phyloP scores from a whole-genome alignment of 2,113 vertebrate genomes.

The Anhinga rufa region DNA sequence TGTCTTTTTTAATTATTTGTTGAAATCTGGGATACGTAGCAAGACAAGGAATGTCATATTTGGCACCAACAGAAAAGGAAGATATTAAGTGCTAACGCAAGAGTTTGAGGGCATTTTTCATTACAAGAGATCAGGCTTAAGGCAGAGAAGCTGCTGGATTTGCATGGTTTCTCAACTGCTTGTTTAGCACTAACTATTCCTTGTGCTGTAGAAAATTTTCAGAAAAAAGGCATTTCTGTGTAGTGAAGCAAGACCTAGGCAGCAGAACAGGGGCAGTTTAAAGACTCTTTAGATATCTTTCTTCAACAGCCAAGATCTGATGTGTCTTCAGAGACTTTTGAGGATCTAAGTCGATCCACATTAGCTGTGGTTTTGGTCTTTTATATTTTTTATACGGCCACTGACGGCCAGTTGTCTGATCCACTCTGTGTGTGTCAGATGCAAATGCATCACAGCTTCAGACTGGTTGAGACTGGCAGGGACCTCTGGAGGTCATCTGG shows the following conservation, averaged over 20 bases:
- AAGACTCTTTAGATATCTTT: neutral
- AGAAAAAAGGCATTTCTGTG: neutral
- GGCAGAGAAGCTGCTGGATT: neutral
- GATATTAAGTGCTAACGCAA: neutral
- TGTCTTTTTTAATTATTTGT: neutral
- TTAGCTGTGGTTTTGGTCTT: neutral
- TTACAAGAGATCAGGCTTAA: neutral
- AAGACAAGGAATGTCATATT: neutral
- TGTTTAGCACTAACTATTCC: neutral
- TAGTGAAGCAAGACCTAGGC: neutral
- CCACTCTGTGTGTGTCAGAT: neutral
- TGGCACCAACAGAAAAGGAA: no score
- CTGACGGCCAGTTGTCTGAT: neutral
- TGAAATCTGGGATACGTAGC: rapidly evolving
- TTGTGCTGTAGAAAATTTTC: neutral
- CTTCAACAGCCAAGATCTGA: neutral
- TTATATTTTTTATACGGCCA: neutral
- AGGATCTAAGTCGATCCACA: neutral
- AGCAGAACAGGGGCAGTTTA: neutral
- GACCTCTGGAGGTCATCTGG: neutral
- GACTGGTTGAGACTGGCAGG: neutral
- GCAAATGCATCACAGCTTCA: neutral
- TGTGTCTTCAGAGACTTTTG: neutral
- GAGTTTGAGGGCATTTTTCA: neutral
- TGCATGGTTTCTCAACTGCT: neutral